Percentiles rank a stretch among this genome's conserved stretches.
Conservation (phyloP, 2,113 vertebrate species). For the Oncorhynchus clarkii region DNA sequence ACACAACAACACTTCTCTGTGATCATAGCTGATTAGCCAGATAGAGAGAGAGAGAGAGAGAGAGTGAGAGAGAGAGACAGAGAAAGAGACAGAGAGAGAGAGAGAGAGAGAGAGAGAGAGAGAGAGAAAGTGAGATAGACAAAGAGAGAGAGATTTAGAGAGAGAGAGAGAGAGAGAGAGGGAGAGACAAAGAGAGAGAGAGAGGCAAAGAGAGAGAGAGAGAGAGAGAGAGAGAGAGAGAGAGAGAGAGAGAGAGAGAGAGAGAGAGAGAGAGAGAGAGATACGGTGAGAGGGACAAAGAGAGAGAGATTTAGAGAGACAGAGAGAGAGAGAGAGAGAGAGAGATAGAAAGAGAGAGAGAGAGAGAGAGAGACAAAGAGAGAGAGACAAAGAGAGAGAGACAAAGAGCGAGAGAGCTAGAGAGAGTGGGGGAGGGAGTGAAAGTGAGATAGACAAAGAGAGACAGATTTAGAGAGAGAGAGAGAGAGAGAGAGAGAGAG, state of each 20-base stretch:
- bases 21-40: constrained; percentile 21
- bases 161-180: no score
- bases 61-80: background rate
- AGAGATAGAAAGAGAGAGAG: background rate
- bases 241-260: background rate
- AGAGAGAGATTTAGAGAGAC: background rate
- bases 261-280: background rate
- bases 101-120: background rate
- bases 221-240: background rate
- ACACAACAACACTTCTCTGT: constrained; percentile 11
- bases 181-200: accelerated
- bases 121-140: background rate
- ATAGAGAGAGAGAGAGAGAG: background rate
- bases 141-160: background rate
- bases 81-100: background rate
- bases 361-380: background rate
- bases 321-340: background rate
- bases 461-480: background rate
- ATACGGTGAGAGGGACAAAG: background rate
- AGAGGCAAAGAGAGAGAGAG: background rate
- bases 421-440: background rate
- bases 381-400: background rate
- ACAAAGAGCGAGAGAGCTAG: no score
- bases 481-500: background rate
- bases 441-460: background rate